A percentile compares a stretch with the other conserved stretches of the same genome.
Evolutionary conservation across 92 coral and sea anemone species (phyloP).

Genomic region (Isaurus tuberculatus): DNA sequence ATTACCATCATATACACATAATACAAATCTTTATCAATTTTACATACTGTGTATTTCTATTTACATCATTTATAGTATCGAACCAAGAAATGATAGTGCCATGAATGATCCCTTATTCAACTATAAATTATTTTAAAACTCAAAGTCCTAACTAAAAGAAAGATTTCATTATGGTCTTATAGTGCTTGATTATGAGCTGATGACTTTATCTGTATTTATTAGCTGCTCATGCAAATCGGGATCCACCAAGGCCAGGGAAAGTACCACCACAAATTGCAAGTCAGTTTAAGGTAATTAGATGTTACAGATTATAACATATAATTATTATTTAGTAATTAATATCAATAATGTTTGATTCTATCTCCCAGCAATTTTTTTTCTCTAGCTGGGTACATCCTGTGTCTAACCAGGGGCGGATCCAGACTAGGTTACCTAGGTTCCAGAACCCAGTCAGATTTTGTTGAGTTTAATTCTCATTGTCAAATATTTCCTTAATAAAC

Average conservation of each 20-base stretch:
- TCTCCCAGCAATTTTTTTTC: background rate
- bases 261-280: conserved; percentile 3
- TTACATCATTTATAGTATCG: background rate
- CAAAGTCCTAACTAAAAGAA: background rate
- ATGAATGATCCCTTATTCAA: background rate
- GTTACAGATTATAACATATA: background rate
- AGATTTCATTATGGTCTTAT: background rate
- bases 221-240: conserved; percentile 3
- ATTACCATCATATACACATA: background rate
- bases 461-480: too few relatives aligned
- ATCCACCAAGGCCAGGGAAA: conserved; percentile 18
- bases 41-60: background rate
- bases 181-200: background rate
- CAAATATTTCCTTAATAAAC: too few relatives aligned
- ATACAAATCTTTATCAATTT: background rate
- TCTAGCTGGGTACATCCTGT: background rate
- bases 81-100: background rate
- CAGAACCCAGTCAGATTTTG: too few relatives aligned
- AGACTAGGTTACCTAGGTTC: too few relatives aligned
- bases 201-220: background rate
- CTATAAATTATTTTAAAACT: background rate
- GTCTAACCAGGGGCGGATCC: too few relatives aligned
- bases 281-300: background rate
- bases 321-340: background rate
- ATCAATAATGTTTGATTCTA: background rate